Base-by-base conservation (phyloP, 1,140 invertebrate genomes). In the Eriosoma lanigerum region DNA sequence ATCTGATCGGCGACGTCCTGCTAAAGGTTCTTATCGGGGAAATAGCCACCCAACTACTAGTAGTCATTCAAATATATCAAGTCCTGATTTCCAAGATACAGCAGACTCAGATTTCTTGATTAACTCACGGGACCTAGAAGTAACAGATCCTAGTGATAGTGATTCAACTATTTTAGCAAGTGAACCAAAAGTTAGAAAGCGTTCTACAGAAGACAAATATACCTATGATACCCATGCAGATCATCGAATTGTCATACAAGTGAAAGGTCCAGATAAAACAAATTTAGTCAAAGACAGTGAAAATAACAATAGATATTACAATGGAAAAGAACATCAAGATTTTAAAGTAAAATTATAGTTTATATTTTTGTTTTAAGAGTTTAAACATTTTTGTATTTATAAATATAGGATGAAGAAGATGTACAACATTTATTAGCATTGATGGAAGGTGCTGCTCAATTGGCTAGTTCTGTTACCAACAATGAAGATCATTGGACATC, bases 51-150 rank as follows among this genome's bases (percentile, higher is more conserved):
- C 82, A 52, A 68, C n/a, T 72, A 68, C n/a, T 72, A 60, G 81
- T 46, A 87, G 93, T 92, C 13, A 91, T 94, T 94, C 93, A 81
- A 94, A 94, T 87, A 94, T 94, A 86, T 93, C 92, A 82, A 94
- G 92, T 87, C 93, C 93, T 48, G 93, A 94, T 86, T 94, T 93
- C 86, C 92, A 93, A 86, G 93, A 94, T 84, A 91, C 91, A 84
- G 89, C 90, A 81, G 88, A 88, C 10, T 88, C 91, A 82, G 90
- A 89, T 82, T 89, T 90, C 81, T 85, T 90, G 15, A 60, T 78
- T 1, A 90, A 90, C 81, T 89, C 91, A 17, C 88, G 91, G 82
- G 91, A 91, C 82, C 88, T 92, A 68, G 92, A 93, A 87, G 90
- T 94, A 82, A 93, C 93, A 84, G 93, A 94, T 87, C 92, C 93